Percentiles rank a stretch among this genome's conserved stretches.
Conservation (phyloP, 2,797 vertebrate species). For the Eurystomus glaucurus region DNA sequence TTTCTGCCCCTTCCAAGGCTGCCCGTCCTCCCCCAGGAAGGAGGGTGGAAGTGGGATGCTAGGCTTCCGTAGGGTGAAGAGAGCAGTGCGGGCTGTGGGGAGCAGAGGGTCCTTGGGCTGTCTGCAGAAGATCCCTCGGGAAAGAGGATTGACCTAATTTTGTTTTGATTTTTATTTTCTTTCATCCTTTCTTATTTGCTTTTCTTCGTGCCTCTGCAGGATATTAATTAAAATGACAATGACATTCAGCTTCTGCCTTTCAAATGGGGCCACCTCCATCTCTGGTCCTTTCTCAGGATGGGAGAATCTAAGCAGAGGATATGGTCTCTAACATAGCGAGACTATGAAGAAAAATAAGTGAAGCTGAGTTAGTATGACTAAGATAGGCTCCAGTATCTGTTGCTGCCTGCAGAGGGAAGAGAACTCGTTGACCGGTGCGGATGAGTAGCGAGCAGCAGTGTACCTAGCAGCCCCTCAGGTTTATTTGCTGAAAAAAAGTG, state of each 20-base stretch:
- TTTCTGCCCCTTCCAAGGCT: conserved; percentile 19
- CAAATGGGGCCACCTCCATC: conserved; percentile 31
- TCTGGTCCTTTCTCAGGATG: conserved; percentile 18
- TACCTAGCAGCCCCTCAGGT: neutral
- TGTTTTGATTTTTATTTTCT: conserved; percentile 68
- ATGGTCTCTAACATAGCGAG: neutral
- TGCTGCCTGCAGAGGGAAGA: neutral
- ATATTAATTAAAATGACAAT: conserved; percentile 70
- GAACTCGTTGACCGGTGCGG: neutral
- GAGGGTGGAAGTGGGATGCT: neutral
- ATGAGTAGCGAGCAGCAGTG: neutral
- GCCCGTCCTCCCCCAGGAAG: neutral
- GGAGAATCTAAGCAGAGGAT: conserved; percentile 6
- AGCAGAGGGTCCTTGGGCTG: neutral
- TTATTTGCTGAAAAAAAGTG: neutral
- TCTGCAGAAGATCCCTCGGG: conserved; percentile 31
- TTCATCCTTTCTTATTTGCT: conserved; percentile 59
- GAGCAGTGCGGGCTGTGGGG: neutral
- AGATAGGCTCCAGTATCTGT: neutral
- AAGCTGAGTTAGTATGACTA: neutral
- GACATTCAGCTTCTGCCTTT: conserved; percentile 52
- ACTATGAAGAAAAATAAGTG: neutral
- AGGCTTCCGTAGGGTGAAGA: neutral
- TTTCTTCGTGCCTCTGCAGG: conserved; percentile 43
- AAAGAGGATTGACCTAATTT: conserved; percentile 70